A percentile compares a stretch with the other conserved stretches of the same genome.
Conservation (phyloP, 2,888 invertebrate species). For the Aproaerema taeniolella region DNA sequence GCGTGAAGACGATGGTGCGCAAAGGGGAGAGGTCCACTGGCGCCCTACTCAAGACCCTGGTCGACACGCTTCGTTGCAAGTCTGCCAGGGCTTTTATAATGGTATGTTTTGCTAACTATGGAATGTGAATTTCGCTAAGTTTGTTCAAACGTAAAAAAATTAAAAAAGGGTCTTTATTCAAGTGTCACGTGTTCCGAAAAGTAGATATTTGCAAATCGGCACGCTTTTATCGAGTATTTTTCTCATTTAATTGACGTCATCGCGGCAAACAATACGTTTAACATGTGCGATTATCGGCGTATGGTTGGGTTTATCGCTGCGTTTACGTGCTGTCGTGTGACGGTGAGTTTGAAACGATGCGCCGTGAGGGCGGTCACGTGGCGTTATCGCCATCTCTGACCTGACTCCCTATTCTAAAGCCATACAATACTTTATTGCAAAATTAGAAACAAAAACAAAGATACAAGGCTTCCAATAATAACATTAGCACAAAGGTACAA, state of each 20-base stretch:
- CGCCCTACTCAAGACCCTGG: conserved; percentile 64
- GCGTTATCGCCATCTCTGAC: conserved; percentile 35
- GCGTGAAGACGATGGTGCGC: conserved; percentile 72
- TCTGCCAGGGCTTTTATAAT: conserved; percentile 53
- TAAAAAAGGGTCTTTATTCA: neutral
- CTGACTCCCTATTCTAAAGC: too few relatives aligned
- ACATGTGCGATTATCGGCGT: neutral
- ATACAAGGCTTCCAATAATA: too few relatives aligned
- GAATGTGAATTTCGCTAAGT: conserved; percentile 13
- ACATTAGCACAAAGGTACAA: too few relatives aligned
- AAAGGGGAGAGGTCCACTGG: conserved; percentile 63
- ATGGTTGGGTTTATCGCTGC: neutral
- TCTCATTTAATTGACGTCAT: conserved; percentile 8
- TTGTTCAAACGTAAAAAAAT: too few relatives aligned
- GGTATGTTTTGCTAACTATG: conserved; percentile 46
- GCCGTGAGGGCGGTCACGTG: conserved; percentile 39
- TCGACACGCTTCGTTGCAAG: conserved; percentile 66
- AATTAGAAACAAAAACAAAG: too few relatives aligned
- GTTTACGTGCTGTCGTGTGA: conserved; percentile 24
- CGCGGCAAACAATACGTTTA: neutral
- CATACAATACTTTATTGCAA: too few relatives aligned
- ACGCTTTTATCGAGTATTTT: too few relatives aligned
- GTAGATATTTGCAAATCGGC: too few relatives aligned
- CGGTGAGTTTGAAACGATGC: conserved; percentile 29
- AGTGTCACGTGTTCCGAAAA: too few relatives aligned